A percentile compares a stretch with the other conserved stretches of the same genome.
Evolutionary conservation across 2,797 vertebrate species (phyloP).

Genomic region (Acanthurus leucopareius): DNA sequence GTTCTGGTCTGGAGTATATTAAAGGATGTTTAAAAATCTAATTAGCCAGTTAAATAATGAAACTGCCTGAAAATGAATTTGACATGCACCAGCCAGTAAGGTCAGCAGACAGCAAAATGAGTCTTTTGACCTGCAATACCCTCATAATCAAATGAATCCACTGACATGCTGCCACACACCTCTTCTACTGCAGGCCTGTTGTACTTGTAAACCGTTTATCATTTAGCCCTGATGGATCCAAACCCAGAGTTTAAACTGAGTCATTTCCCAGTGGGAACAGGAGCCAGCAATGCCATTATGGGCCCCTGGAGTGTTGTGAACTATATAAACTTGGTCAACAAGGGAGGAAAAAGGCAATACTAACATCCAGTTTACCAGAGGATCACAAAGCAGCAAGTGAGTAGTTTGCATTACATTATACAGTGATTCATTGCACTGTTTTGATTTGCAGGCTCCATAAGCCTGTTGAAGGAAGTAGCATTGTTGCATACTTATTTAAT

Average conservation of each 20-base stretch:
- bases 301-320: constrained; percentile 60
- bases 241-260: constrained; percentile 52
- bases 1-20: constrained; percentile 13
- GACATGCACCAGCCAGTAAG: constrained; percentile 15
- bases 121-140: neutral
- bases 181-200: constrained; percentile 20
- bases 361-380: constrained; percentile 35
- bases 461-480: neutral
- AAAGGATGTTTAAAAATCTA: constrained; percentile 16
- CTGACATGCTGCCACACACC: constrained; percentile 28
- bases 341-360: constrained; percentile 28
- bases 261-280: constrained; percentile 64
- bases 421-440: constrained; percentile 28
- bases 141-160: constrained; percentile 53
- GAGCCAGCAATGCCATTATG: constrained; percentile 54
- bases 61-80: constrained; percentile 3
- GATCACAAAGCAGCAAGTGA: constrained; percentile 8
- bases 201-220: constrained; percentile 53
- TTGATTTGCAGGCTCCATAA: constrained; percentile 10
- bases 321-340: constrained; percentile 54
- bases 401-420: constrained; percentile 25
- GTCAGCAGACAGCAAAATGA: constrained; percentile 62
- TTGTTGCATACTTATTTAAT: neutral
- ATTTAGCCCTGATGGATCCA: constrained; percentile 47
- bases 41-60: constrained; percentile 23